Conservation (phyloP, 2,797 vertebrate genomes). For the Podarcis lilfordi region DNA sequence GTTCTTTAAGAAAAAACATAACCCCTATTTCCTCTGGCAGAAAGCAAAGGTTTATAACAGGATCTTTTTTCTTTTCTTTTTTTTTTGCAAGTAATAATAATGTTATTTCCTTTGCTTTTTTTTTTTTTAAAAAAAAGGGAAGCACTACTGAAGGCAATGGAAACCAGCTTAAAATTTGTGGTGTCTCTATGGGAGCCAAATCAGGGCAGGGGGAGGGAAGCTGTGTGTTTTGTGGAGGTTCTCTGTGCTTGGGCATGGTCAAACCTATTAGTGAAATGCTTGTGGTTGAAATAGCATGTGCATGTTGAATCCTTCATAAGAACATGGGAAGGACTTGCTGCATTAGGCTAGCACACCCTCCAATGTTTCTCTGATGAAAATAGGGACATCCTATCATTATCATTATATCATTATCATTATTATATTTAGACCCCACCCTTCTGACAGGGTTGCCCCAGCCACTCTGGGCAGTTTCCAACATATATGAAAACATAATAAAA, state of each 20-base stretch:
- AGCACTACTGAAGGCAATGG: slow-evolving; percentile 4
- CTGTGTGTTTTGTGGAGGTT: slow-evolving; percentile 38
- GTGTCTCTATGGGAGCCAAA: slow-evolving; percentile 37
- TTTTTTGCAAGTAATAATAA: slow-evolving; percentile 21
- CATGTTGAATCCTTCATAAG: slow-evolving; percentile 8
- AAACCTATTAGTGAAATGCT: slow-evolving; percentile 22
- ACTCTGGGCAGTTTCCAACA: too few species aligned
- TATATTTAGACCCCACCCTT: too few species aligned
- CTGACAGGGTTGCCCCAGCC: too few species aligned
- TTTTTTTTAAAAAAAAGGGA: slow-evolving; percentile 19
- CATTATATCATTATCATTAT: too few species aligned
- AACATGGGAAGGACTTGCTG: too few species aligned
- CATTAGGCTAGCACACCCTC: too few species aligned
- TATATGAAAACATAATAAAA: too few species aligned
- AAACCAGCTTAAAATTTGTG: slow-evolving; percentile 30
- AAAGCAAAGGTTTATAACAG: slow-evolving; percentile 34
- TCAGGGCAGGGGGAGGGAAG: neutral
- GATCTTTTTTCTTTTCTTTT: neutral
- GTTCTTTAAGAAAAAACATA: slow-evolving; percentile 39
- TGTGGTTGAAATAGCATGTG: slow-evolving; percentile 9
- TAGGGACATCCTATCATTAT: too few species aligned
- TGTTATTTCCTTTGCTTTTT: slow-evolving; percentile 23
- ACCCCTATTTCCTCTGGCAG: slow-evolving; percentile 44
- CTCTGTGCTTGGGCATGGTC: slow-evolving; percentile 35
- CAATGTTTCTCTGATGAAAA: too few species aligned